Conservation (phyloP, 2,113 vertebrate genomes). For the Cryptomyrus ogoouensis region DNA sequence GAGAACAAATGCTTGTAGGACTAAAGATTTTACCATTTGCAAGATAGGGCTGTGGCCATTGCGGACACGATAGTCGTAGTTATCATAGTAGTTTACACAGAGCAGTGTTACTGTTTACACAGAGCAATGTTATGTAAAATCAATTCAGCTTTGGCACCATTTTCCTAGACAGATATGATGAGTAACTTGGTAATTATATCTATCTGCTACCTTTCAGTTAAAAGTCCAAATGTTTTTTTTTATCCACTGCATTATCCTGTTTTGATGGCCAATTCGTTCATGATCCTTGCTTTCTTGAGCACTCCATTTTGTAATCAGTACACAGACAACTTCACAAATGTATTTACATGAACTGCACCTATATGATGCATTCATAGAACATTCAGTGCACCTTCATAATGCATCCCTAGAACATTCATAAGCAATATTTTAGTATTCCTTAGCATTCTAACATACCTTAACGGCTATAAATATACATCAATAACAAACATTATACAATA, state of each 20-base stretch:
- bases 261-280: background rate
- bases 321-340: background rate
- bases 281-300: background rate
- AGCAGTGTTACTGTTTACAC: background rate
- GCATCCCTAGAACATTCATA: background rate
- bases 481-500: background rate
- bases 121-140: background rate
- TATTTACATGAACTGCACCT: background rate
- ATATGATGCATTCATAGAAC: background rate
- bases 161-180: background rate
- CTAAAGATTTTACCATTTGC: background rate
- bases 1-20: background rate
- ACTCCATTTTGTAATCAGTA: background rate
- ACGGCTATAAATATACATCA: background rate
- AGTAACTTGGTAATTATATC: background rate
- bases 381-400: background rate
- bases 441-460: background rate
- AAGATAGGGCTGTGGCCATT: background rate
- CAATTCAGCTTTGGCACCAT: background rate
- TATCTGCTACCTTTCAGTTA: background rate
- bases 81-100: no score
- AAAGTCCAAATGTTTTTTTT: background rate
- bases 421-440: background rate
- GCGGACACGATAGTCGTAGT: background rate
- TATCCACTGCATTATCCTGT: background rate